Base-by-base conservation (phyloP, 2,113 vertebrate species). In the Hippocampus mohnikei region DNA sequence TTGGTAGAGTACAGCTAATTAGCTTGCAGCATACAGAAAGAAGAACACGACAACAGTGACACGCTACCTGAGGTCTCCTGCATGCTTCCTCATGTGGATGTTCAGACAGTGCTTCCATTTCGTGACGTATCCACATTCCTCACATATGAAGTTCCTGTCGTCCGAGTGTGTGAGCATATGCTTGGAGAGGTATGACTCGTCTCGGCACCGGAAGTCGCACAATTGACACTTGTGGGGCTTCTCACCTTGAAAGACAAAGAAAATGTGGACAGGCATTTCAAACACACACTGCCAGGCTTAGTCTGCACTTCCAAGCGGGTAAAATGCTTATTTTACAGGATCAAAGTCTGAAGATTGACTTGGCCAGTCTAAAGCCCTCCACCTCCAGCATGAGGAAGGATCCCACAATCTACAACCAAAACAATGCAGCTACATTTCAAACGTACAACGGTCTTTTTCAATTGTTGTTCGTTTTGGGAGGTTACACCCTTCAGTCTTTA, bases 31-130 rank as follows among this genome's bases (percentile, higher is more conserved):
- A 41, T 23, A 41, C 10, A n/a, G 21, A 63, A 40, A 61, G 20
- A 61, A 41, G 60, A 40, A 16, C n/a, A 2, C 0, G 25, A 29
- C 64, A 15, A 44, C 23, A 40, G 41, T 40, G 21, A 53, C 55
- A 67, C 42, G 0, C 1, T 91, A 97, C 97, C 96, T 94, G 82
- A 99, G 95, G 85, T 99, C 97, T 13, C 96, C 96, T 0, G 93
- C 91, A n/a, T 99, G 97, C 80, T 99, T 99, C 73, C 97, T 94
- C 97, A 98, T 98, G 78, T 99, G 97, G 77, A 99, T 95, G 0
- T 91, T 96, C 64, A 99, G 89, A 76, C 96, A 98, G 77, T 98
- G 96, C 79, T 98, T 99, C 96, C 97, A 99, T 81, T 98, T 98
- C 61, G 96, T 99, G 87, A 98, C 92, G 21, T 99, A 99, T 52